These are phyloP conservation scores for Zygogramma bicolorata DNA, from an alignment of 2,888 invertebrate genomes.

Conservation along the genomic window DNA sequence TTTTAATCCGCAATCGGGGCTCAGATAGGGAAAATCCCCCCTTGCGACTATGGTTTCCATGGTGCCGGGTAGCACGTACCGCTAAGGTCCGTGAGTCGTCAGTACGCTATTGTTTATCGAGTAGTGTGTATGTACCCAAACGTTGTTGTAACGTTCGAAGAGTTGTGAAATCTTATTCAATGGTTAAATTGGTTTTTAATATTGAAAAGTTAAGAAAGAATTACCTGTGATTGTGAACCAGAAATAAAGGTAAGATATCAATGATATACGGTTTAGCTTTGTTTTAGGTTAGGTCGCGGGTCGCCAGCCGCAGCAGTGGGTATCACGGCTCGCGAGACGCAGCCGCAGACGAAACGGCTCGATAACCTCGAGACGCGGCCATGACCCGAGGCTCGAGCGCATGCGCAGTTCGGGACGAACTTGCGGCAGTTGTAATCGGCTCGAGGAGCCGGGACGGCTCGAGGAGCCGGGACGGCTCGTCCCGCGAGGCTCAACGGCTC, in stretches of 20 bases:
- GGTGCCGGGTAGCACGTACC: neutral
- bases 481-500: neutral
- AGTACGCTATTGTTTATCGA: neutral
- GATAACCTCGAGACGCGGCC: neutral
- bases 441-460: neutral
- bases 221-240: neutral
- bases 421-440: neutral
- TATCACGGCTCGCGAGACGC: no score
- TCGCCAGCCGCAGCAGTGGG: neutral
- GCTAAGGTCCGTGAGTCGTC: neutral
- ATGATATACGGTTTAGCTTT: neutral
- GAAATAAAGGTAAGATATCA: neutral
- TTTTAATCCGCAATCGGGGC: no score
- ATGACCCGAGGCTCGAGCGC: neutral
- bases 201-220: neutral
- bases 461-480: no score
- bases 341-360: neutral
- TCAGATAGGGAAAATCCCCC: no score
- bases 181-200: neutral
- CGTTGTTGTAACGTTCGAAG: neutral
- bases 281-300: neutral
- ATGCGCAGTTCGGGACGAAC: neutral
- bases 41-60: no score
- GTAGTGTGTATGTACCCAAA: no score
- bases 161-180: neutral